Evolutionary conservation across 2,797 vertebrate species (phyloP).

Genomic region (Thripadectes ignobilis): DNA sequence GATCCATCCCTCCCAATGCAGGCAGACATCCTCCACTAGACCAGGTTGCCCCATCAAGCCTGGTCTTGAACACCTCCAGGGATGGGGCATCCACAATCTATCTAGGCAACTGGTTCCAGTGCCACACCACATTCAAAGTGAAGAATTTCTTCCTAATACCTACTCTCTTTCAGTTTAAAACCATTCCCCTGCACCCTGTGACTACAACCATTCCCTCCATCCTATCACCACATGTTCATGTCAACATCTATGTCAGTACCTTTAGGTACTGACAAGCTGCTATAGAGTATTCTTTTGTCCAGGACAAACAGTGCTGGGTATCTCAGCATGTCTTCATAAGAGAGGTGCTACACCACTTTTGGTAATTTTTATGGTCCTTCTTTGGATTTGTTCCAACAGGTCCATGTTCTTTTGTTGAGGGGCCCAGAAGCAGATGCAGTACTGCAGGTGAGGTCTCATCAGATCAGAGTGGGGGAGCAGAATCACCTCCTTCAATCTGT

Average conservation of each 20-base stretch:
- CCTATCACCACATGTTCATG: neutral
- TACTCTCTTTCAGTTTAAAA: neutral
- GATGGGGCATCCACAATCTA: too few relatives aligned
- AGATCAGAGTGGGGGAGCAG: neutral
- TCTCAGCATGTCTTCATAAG: neutral
- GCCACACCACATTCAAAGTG: neutral
- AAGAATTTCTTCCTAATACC: neutral
- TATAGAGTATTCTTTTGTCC: neutral
- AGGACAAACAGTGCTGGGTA: neutral
- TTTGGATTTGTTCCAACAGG: neutral
- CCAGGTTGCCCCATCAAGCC: neutral
- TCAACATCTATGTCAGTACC: neutral
- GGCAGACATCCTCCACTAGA: too few relatives aligned
- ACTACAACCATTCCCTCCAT: too few relatives aligned
- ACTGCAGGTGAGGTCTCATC: neutral
- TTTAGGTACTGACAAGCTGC: neutral
- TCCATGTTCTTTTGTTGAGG: neutral
- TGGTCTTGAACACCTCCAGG: neutral
- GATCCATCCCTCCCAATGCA: neutral
- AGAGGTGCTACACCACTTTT: neutral
- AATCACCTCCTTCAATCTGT: neutral
- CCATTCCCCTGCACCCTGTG: neutral
- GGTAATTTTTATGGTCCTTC: neutral
- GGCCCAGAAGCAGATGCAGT: neutral
- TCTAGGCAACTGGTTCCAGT: neutral